Evolutionary conservation across 1,140 invertebrate genomes (phyloP), one percentile per base, ranked within the genome.

Genomic region (Tenebrio molitor): DNA sequence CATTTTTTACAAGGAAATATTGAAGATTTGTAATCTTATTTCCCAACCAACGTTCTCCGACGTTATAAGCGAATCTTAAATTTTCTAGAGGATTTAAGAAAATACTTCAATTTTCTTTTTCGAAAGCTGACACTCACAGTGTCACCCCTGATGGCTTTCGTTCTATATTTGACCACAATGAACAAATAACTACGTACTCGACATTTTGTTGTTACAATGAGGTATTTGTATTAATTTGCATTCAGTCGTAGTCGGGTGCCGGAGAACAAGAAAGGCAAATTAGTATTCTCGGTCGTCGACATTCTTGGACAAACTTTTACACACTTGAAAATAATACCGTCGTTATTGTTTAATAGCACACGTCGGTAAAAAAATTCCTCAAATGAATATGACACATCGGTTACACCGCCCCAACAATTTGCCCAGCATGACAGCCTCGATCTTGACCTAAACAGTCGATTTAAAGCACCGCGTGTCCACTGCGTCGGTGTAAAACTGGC

Each of bases 371-470:
- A 46, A 50, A 68, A 46, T 44, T 44, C 17, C 14, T 3, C 12
- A 12, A 53, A 14, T 2, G 23, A 7, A 50, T 14, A 50, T 58
- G 46, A 58, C 50, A 58, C 50, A 25, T 58, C 17, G 23, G 29
- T 58, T 23, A 58, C 50, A 58, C 50, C 50, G 50, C n/a, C 50
- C 21, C 25, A 58, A n/a, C 50, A 58, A 25, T 58, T 58, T 23
- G 50, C 21, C 50, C 50, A 58, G 29, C 50, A 63, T 69, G 50
- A 69, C 66, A 73, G 64, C 72, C 66, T 62, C 50, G 72, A 25
- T 73, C 72, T 73, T 73, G 72, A 73, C 72, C 72, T 42, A 73
- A 73, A 73, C 65, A 69, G 50, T 39, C 16, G 65, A 73, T 73
- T 73, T 73, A 73, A 73, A 69, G 69, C 39, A 58, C 67, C 72